These are phyloP conservation scores for Paramormyrops kingsleyae DNA, from an alignment of 2,113 vertebrate genomes.

Conservation along the genomic window DNA sequence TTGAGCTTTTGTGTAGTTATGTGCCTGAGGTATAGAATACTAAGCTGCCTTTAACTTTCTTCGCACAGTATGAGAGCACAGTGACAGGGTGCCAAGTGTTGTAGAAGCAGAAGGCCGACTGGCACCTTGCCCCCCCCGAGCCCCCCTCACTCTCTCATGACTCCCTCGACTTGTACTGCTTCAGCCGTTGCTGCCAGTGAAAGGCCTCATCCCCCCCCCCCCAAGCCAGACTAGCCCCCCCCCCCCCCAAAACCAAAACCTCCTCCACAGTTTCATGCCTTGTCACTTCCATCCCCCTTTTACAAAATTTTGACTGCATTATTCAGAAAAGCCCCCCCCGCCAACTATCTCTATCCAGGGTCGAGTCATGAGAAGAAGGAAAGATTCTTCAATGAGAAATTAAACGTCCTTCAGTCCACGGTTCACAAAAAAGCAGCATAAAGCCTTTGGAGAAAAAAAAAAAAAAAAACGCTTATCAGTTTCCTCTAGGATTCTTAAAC, in stretches of 20 bases:
- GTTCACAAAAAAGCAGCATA: background rate
- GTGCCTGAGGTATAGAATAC: background rate
- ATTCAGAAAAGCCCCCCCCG: background rate
- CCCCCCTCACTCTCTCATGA: constrained; percentile 29
- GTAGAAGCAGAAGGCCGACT: constrained; percentile 19
- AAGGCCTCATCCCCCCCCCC: constrained; percentile 4
- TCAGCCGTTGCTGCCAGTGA: constrained; percentile 27
- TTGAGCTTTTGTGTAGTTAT: background rate
- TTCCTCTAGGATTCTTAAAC: background rate
- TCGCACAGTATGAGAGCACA: background rate
- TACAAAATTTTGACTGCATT: background rate
- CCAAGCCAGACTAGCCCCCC: background rate
- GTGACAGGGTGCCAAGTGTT: constrained; percentile 28
- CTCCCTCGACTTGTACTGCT: background rate
- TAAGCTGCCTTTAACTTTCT: background rate
- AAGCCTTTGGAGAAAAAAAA: background rate
- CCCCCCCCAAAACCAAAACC: too few relatives aligned
- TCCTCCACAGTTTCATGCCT: background rate
- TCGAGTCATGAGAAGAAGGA: background rate
- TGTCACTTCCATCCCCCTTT: background rate
- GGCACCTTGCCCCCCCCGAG: constrained; percentile 22
- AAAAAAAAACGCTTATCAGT: background rate
- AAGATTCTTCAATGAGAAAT: background rate
- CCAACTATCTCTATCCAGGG: background rate
- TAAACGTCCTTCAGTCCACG: background rate